Evolutionary conservation across 2,797 vertebrate species (phyloP), one percentile per base, ranked within the genome.

Genomic region (Melanotaenia parkinsoni): DNA sequence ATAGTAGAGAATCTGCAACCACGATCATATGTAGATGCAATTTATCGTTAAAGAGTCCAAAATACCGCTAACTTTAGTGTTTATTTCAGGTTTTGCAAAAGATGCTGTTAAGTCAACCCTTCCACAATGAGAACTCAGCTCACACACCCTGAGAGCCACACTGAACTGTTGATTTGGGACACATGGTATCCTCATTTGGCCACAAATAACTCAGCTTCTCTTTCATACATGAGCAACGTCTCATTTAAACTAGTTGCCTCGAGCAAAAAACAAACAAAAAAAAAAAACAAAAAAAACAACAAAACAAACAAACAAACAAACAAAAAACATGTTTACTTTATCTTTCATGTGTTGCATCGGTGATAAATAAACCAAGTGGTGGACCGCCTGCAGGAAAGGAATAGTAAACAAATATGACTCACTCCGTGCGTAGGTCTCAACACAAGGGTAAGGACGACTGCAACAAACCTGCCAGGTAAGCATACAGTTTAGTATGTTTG

Each of bases 391-490:
- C 58, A 66, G 72, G 3, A 77, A 77, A 0, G 22, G 0, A 22
- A 66, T 2, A 76, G 63, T 76, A 89, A 89, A 83, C 61, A 87
- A 71, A 82, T 24, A n/a, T 60, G 72, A 95, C 95, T 95, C 90
- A 95, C 95, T 91, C 79, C 94, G 77, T 87, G 84, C 47, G 90
- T 58, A 63, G 86, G 82, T 56, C 84, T 33, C 79, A 82, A 69
- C 54, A 50, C 82, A 77, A 88, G n/a, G 68, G 81, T 60, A 22
- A 88, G 65, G 26, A 2, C 26, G 26, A 26, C 26, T 18, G 83
- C 76, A 0, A 93, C 91, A 67, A 92, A 3, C 74, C 95, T 95
- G 91, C 45, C 53, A 62, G 58, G 62, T 26, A 79, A 66, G 89
- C 0, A 72, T 66, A 78, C 45, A 40, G 7, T 14, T 12, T 1